phyloP scores from a whole-genome alignment of 2,797 vertebrate species.

The Ateles fusciceps region DNA sequence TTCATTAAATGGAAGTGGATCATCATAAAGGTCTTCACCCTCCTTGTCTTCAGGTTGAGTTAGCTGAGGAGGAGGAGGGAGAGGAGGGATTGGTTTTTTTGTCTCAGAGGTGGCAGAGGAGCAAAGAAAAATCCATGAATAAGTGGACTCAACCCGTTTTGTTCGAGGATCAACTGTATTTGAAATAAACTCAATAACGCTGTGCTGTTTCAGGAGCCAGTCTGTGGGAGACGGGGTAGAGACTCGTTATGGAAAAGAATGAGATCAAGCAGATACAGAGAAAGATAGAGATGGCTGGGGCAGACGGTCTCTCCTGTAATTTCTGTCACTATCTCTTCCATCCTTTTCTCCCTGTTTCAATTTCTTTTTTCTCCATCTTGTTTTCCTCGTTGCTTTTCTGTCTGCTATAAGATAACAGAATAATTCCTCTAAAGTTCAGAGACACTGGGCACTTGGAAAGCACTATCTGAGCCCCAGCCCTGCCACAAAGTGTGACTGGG shows the following conservation, averaged over 20 bases:
- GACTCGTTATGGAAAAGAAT: slow-evolving; percentile 25
- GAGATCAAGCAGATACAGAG: slow-evolving; percentile 26
- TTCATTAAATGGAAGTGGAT: background rate
- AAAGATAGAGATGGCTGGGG: background rate
- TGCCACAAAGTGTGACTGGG: fast-evolving
- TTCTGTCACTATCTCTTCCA: slow-evolving; percentile 37
- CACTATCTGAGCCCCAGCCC: background rate
- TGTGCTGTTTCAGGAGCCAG: background rate
- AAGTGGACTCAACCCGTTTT: background rate
- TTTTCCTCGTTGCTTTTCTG: slow-evolving; percentile 62
- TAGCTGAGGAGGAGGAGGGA: background rate
- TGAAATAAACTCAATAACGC: slow-evolving; percentile 1
- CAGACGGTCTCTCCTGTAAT: slow-evolving; percentile 5
- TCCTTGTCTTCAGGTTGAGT: background rate
- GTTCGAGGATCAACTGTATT: background rate
- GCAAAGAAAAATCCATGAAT: background rate
- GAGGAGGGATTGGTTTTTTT: background rate
- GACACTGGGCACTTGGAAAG: background rate
- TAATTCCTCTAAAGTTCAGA: slow-evolving; percentile 41
- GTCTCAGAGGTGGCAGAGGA: background rate
- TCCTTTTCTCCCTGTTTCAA: slow-evolving; percentile 62
- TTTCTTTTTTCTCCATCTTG: slow-evolving; percentile 49
- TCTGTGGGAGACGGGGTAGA: background rate
- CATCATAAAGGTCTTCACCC: background rate
- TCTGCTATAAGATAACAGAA: slow-evolving; percentile 58